Evolutionary conservation across 2,113 vertebrate genomes (phyloP).

Genomic region (Ellobius talpinus): DNA sequence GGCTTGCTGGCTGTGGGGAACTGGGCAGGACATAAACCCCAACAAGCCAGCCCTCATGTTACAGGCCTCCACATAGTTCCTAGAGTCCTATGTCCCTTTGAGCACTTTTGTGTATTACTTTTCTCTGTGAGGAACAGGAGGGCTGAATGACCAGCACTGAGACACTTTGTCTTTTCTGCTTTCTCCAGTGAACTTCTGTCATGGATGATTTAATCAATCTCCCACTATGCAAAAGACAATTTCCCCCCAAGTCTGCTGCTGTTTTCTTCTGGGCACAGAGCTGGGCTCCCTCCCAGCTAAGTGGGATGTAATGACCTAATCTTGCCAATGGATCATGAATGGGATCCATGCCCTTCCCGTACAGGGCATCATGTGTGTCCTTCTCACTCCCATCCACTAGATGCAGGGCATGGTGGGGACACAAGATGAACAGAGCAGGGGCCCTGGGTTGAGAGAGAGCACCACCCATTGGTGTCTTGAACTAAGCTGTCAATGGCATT

Average conservation of each 20-base stretch:
- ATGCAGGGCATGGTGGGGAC: not conserved
- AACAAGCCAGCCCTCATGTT: too few relatives aligned
- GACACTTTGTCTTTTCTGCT: not conserved
- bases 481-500: not conserved
- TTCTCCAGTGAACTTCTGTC: not conserved
- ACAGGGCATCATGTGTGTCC: rapidly evolving
- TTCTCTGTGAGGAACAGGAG: not conserved
- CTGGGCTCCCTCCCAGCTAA: not conserved
- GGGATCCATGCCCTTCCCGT: not conserved
- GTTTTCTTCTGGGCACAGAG: not conserved
- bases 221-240: not conserved
- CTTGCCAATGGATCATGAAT: not conserved
- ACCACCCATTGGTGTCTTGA: not conserved
- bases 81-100: too few relatives aligned
- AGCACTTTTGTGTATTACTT: not conserved
- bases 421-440: not conserved
- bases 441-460: not conserved
- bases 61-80: not conserved
- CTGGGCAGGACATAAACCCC: too few relatives aligned
- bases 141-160: not conserved
- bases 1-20: too few relatives aligned
- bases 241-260: not conserved
- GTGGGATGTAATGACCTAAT: not conserved
- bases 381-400: not conserved
- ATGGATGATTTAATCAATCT: not conserved